These are phyloP conservation scores for Albula glossodonta DNA, from an alignment of 2,113 vertebrate genomes.

Conservation along the genomic window DNA sequence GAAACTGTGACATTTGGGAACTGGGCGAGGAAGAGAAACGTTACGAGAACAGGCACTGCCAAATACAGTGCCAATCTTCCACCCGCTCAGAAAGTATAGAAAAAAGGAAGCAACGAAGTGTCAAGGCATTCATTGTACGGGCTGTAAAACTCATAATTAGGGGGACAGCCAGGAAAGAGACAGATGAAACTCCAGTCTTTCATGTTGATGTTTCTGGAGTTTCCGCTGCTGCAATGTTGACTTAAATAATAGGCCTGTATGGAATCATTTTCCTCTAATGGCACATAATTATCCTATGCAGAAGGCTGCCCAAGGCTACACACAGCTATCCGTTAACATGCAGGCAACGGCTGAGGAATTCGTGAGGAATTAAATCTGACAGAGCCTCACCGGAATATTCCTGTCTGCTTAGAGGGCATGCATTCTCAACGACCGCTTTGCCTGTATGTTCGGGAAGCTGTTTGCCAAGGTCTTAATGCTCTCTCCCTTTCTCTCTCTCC, in stretches of 20 bases:
- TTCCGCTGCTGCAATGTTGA: not conserved
- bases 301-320: slow-evolving; percentile 5
- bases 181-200: not conserved
- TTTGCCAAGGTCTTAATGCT: not conserved
- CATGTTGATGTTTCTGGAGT: not conserved
- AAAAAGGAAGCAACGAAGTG: not conserved
- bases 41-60: not conserved
- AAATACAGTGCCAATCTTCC: not conserved
- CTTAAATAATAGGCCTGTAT: slow-evolving; percentile 29
- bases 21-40: not conserved
- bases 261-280: slow-evolving; percentile 15
- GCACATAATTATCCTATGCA: slow-evolving; percentile 6
- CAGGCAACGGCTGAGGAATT: slow-evolving; percentile 16
- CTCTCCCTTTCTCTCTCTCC: no score
- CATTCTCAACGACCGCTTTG: not conserved
- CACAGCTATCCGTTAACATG: not conserved
- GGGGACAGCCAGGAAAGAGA: not conserved
- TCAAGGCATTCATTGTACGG: not conserved
- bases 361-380: slow-evolving; percentile 33
- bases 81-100: not conserved
- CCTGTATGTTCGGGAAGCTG: no score
- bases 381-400: not conserved
- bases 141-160: slow-evolving; percentile 10
- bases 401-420: not conserved
- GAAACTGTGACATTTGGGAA: not conserved